A percentile compares a stretch with the other conserved stretches of the same genome.
Conservation (phyloP, 2,888 invertebrate genomes). For the Thymelicus acteon region DNA sequence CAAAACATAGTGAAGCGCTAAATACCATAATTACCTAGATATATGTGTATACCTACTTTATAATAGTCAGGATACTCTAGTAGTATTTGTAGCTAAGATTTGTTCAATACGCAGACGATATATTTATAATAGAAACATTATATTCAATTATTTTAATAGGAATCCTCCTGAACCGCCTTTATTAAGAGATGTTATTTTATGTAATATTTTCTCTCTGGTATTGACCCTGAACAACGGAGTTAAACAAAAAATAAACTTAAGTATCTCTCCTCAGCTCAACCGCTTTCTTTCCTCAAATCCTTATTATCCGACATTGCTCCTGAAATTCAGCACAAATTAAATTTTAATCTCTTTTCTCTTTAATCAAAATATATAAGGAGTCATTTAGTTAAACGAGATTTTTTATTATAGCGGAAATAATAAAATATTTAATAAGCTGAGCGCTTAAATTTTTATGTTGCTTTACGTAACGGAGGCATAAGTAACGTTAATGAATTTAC, state of each 20-base stretch:
- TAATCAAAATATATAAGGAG: slow-evolving; percentile 26
- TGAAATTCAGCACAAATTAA: slow-evolving; percentile 39
- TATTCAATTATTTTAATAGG: no score
- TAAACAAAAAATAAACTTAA: slow-evolving; percentile 14
- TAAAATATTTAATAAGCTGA: slow-evolving; percentile 26
- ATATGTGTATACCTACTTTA: no score
- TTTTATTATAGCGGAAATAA: slow-evolving; percentile 28
- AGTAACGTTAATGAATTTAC: slow-evolving; percentile 19
- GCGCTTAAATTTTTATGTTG: slow-evolving; percentile 19
- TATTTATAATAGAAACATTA: no score
- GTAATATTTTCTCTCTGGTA: no score
- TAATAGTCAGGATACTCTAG: no score
- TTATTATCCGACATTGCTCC: slow-evolving; percentile 18
- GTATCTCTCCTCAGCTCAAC: slow-evolving; percentile 4
- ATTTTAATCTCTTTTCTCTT: slow-evolving; percentile 30
- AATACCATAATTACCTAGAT: no score
- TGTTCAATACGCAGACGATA: no score
- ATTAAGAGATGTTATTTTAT: no score
- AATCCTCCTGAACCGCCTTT: no score
- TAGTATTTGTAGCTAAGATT: no score
- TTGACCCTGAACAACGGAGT: background rate
- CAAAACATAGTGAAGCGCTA: no score
- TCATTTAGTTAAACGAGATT: slow-evolving; percentile 30
- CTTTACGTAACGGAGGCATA: background rate
- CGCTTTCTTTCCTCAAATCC: slow-evolving; percentile 20